These are phyloP conservation scores for Herminia tarsipennalis DNA, from an alignment of 2,888 invertebrate genomes.

Conservation along the genomic window DNA sequence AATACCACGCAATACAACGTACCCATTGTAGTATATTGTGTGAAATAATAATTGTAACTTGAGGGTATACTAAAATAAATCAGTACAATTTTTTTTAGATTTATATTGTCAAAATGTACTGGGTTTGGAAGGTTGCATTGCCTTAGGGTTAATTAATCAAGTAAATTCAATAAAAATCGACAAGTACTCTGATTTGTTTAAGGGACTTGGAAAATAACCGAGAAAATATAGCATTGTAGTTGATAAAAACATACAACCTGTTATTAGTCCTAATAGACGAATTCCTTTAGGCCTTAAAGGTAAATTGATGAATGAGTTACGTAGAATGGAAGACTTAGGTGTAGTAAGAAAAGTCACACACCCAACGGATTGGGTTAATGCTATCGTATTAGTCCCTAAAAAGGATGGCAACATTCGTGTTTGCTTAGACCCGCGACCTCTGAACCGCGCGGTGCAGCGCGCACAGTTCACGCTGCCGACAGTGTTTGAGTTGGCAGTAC, in stretches of 20 bases:
- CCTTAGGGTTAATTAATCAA: too few relatives aligned
- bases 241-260: constrained; percentile 14
- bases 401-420: neutral
- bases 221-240: constrained; percentile 29
- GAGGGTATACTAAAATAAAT: too few relatives aligned
- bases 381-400: constrained; percentile 33
- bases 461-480: too few relatives aligned
- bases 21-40: too few relatives aligned
- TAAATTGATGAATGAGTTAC: constrained; percentile 14
- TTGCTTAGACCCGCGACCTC: neutral
- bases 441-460: neutral
- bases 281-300: constrained; percentile 36
- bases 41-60: too few relatives aligned
- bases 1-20: too few relatives aligned
- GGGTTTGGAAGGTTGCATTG: too few relatives aligned
- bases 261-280: constrained; percentile 29
- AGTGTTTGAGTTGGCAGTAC: constrained; percentile 1
- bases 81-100: too few relatives aligned
- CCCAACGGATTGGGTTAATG: constrained; percentile 33
- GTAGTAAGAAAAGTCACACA: constrained; percentile 14
- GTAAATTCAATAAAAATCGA: too few relatives aligned
- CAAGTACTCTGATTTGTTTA: constrained; percentile 26
- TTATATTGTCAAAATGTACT: constrained; percentile 14
- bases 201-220: constrained; percentile 31
- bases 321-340: constrained; percentile 7